These are phyloP conservation scores for Choreutis nemorana DNA, from an alignment of 2,888 invertebrate genomes.

Conservation along the genomic window DNA sequence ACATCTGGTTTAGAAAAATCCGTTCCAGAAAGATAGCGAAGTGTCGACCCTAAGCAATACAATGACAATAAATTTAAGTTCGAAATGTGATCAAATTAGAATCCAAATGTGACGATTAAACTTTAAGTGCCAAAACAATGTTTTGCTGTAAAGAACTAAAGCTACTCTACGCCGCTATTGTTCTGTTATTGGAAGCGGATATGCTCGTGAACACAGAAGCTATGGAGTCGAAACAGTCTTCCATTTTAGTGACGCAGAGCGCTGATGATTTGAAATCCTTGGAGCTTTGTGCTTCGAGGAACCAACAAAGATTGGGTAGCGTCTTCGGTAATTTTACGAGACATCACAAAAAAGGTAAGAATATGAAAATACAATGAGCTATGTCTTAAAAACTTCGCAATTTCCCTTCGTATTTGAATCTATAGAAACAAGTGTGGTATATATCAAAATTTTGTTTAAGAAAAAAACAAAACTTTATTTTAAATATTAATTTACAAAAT, in stretches of 20 bases:
- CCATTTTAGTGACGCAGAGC: slow-evolving; percentile 45
- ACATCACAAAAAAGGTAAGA: slow-evolving; percentile 55
- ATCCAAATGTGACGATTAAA: slow-evolving; percentile 42
- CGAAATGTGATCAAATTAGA: slow-evolving; percentile 19
- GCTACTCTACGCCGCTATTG: slow-evolving; percentile 52
- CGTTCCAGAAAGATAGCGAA: slow-evolving; percentile 27
- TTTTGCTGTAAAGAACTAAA: slow-evolving; percentile 57
- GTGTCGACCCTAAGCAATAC: slow-evolving; percentile 24
- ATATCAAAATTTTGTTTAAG: too few species aligned
- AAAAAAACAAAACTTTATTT: too few species aligned
- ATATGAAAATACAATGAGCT: too few species aligned
- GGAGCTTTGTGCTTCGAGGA: slow-evolving; percentile 47
- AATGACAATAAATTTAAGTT: slow-evolving; percentile 61
- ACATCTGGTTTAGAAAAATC: slow-evolving; percentile 1
- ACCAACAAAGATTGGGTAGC: slow-evolving; percentile 52
- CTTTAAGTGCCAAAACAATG: slow-evolving; percentile 57
- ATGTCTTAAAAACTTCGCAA: too few species aligned
- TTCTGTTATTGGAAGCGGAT: slow-evolving; percentile 51
- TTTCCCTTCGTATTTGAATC: too few species aligned
- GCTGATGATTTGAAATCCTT: slow-evolving; percentile 49
- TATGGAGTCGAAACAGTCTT: slow-evolving; percentile 54
- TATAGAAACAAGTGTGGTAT: too few species aligned
- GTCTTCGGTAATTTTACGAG: slow-evolving; percentile 58
- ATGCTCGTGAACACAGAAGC: slow-evolving; percentile 48
- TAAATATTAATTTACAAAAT: too few species aligned